Percentiles rank a stretch among this genome's conserved stretches.
These are phyloP conservation scores for Ceratosolen solmsi DNA, from an alignment of 1,140 invertebrate species.

Conservation along the genomic window DNA sequence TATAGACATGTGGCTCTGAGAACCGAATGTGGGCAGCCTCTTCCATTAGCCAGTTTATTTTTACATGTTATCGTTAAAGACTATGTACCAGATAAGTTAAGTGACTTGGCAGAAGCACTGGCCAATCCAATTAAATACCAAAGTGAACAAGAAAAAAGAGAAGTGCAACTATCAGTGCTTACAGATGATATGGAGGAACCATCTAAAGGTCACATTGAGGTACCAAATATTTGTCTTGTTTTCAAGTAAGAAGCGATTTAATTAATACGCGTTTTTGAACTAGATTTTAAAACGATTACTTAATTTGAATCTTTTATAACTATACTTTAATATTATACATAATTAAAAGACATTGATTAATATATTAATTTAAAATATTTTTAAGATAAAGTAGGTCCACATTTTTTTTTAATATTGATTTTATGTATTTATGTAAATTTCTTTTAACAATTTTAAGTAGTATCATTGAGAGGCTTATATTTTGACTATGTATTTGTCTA, in stretches of 20 bases:
- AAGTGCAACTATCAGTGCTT: conserved; percentile 91
- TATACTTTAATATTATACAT: too few relatives aligned
- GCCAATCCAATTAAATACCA: conserved; percentile 98
- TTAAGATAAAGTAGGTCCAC: too few relatives aligned
- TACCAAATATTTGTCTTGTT: conserved; percentile 48
- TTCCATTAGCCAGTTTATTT: conserved; percentile 91
- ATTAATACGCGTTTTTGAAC: too few relatives aligned
- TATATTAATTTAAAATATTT: too few relatives aligned
- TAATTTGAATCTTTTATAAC: too few relatives aligned
- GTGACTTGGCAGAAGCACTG: conserved; percentile 95
- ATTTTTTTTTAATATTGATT: too few relatives aligned
- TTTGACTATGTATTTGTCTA: too few relatives aligned
- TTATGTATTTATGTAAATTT: too few relatives aligned
- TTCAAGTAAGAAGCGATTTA: not conserved
- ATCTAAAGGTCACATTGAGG: conserved; percentile 70
- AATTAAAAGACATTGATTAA: too few relatives aligned
- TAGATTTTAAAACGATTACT: too few relatives aligned
- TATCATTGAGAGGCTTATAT: too few relatives aligned
- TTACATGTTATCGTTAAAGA: conserved; percentile 95
- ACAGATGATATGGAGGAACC: conserved; percentile 85
- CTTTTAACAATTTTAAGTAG: too few relatives aligned
- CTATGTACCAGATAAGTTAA: conserved; percentile 96
- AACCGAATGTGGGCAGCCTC: conserved; percentile 95
- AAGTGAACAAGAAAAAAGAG: conserved; percentile 92
- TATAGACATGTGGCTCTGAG: conserved; percentile 90